Percentiles rank a stretch among this genome's conserved stretches.
Evolutionary conservation across 2,888 invertebrate genomes (phyloP).

Genomic region (Amblyjoppa fuscipennis): DNA sequence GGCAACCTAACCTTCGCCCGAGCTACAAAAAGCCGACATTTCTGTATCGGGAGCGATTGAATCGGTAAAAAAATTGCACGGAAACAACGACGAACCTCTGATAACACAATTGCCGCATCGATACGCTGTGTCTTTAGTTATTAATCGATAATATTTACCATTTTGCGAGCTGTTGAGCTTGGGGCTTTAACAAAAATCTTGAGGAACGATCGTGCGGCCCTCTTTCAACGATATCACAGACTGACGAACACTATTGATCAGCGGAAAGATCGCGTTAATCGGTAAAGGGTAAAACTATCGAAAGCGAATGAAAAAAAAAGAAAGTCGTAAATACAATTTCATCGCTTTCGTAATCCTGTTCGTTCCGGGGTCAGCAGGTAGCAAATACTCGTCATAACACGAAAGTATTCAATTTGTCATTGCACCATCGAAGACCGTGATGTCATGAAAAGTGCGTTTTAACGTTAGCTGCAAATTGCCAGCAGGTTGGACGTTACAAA

Average conservation of each 20-base stretch:
- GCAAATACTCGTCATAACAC: background rate
- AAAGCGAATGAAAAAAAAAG: background rate
- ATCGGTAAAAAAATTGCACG: constrained; percentile 24
- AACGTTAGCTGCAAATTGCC: background rate
- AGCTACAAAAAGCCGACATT: constrained; percentile 71
- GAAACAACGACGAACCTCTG: constrained; percentile 30
- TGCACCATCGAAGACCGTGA: background rate
- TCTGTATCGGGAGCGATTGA: constrained; percentile 38
- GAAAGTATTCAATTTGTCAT: background rate
- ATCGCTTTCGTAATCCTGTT: background rate
- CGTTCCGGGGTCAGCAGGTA: background rate
- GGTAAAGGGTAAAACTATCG: constrained; percentile 6
- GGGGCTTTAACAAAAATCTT: constrained; percentile 72
- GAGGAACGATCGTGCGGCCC: constrained; percentile 44
- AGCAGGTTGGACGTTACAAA: constrained; percentile 6
- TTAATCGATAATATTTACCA: constrained; percentile 79
- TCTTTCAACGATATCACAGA: constrained; percentile 28
- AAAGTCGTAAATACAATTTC: background rate
- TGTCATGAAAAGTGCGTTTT: background rate
- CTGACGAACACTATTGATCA: constrained; percentile 5
- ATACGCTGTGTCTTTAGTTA: constrained; percentile 71
- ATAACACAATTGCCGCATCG: constrained; percentile 30
- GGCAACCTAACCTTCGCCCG: constrained; percentile 74
- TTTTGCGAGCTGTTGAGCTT: constrained; percentile 78
- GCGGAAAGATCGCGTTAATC: background rate